Evolutionary conservation across 2,888 invertebrate genomes (phyloP), one percentile per base, ranked within the genome.

Genomic region (Drosophila koepferae): DNA sequence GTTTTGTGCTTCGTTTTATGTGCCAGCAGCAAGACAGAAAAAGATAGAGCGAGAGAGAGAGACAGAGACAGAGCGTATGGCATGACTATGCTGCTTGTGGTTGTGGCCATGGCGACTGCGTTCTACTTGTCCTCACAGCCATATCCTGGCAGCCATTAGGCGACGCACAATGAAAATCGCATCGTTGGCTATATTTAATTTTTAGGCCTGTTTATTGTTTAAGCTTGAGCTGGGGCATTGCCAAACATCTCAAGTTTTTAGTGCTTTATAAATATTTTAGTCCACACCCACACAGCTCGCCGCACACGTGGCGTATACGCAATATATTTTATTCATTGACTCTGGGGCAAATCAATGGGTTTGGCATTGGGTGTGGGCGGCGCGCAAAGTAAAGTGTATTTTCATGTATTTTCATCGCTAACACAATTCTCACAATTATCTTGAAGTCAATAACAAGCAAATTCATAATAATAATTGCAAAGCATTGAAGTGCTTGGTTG

Each of bases 71-170:
- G 14, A 31, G 3, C 23, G 23, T 4, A 59, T 71, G 63, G 66
- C 82, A 56, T 74, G 82, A 75, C 79, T 86, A 66, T 84, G 86
- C 77, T 81, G 63, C 68, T 56, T 82, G 80, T 69, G 76, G 80
- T 82, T 38, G 55, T 72, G 53, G 67, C 69, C 58, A 66, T 59
- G 53, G 59, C 23, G 16, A 38, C 54, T 36, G 16, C 67, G 46
- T 63, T 43, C 64, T 16, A 44, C 55, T 48, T 69, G 51, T 43
- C 66, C 68, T 55, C 31, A 46, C 44, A 61, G 63, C 51, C 60
- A 78, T 43, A 56, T 73, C 68, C 53, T 54, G 72, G 49, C 64
- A 66, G 55, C 82, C 82, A 74, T 70, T 67, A 80, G 75, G 46
- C 54, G 63, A 63, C 54, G 49, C 20, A 70, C 69, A 75, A 84